These are phyloP conservation scores for Pheosia tremula DNA, from an alignment of 2,888 invertebrate genomes.

Conservation along the genomic window DNA sequence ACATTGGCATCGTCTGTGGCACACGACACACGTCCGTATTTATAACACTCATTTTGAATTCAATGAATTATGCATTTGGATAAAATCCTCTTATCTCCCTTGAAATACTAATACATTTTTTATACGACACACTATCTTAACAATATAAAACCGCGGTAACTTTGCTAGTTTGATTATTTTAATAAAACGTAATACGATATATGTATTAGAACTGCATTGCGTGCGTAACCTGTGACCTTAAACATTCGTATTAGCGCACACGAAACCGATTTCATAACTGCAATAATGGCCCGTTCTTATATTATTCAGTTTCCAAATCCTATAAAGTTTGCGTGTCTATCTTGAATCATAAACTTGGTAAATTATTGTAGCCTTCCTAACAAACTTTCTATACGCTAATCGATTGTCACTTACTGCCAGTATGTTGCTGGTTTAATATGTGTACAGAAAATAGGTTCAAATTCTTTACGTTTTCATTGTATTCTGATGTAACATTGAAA, in stretches of 20 bases:
- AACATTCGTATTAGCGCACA: constrained; percentile 43
- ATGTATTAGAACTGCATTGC: constrained; percentile 26
- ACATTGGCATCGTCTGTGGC: constrained; percentile 64
- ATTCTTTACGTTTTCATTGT: constrained; percentile 6
- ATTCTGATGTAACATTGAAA: not conserved
- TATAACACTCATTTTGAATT: constrained; percentile 62
- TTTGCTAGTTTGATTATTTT: constrained; percentile 16
- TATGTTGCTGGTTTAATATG: constrained; percentile 13
- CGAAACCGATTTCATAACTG: constrained; percentile 60
- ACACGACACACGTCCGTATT: constrained; percentile 78
- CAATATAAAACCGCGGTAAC: constrained; percentile 6
- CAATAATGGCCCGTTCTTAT: constrained; percentile 34
- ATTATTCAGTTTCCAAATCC: constrained; percentile 49
- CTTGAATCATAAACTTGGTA: constrained; percentile 42
- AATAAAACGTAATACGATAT: constrained; percentile 18
- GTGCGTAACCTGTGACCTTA: constrained; percentile 53
- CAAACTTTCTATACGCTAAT: constrained; percentile 55
- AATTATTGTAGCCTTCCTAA: constrained; percentile 56
- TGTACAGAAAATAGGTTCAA: not conserved
- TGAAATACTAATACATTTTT: not conserved
- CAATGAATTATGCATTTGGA: constrained; percentile 19
- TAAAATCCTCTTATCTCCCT: constrained; percentile 13
- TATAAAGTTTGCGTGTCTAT: constrained; percentile 54
- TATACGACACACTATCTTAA: constrained; percentile 1
- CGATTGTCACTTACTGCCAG: not conserved